Evolutionary conservation across 64 coral and sea anemone genomes (phyloP).

Genomic region (Pocillopora damicornis): DNA sequence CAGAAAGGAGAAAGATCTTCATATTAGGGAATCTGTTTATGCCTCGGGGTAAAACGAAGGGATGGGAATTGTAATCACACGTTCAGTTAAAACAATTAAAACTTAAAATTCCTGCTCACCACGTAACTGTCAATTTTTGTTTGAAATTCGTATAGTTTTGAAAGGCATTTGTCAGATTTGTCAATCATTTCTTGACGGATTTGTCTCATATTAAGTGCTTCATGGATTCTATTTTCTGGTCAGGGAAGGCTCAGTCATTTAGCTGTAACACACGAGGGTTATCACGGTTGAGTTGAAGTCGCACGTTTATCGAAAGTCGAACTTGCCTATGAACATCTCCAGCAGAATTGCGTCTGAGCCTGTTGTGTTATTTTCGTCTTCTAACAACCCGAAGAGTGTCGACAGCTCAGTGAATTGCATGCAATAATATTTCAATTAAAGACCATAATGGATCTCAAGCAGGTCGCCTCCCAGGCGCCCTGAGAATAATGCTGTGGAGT

Average conservation of each 20-base stretch:
- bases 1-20: neutral
- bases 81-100: slow-evolving; percentile 14
- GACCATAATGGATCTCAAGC: slow-evolving; percentile 27
- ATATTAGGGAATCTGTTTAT: neutral
- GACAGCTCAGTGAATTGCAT: slow-evolving; percentile 38
- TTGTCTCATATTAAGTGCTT: neutral
- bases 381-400: neutral
- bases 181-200: neutral
- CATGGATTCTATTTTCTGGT: neutral
- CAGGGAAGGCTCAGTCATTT: neutral
- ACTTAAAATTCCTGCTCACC: slow-evolving; percentile 27
- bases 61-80: neutral
- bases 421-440: slow-evolving; percentile 42
- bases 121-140: neutral
- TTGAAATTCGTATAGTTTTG: neutral
- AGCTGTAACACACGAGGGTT: neutral
- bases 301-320: neutral
- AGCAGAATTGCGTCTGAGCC: neutral
- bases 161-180: neutral
- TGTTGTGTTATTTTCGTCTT: neutral
- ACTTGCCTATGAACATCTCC: neutral
- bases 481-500: slow-evolving; percentile 12
- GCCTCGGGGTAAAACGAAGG: neutral
- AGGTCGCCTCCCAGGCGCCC: slow-evolving; percentile 19
- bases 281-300: neutral